Evolutionary conservation across 2,888 invertebrate species (phyloP).

Genomic region (Drosophila austrosaltans): DNA sequence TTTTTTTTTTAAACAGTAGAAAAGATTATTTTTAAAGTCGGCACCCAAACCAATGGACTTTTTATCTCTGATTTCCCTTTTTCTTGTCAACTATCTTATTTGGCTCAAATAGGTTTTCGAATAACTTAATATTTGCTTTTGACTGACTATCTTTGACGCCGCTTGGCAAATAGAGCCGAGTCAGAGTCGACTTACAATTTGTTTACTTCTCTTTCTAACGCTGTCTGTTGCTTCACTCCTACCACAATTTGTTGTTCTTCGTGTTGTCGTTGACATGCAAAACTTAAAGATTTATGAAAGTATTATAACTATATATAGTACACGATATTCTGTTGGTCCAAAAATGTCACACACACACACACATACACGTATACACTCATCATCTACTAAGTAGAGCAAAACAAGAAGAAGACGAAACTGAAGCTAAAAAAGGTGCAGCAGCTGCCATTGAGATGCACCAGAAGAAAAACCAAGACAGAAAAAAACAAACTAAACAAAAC

Average conservation of each 20-base stretch:
- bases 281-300: constrained; percentile 48
- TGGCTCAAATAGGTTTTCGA: constrained; percentile 32
- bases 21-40: neutral
- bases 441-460: constrained; percentile 35
- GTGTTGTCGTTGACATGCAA: constrained; percentile 40
- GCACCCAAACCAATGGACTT: neutral
- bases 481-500: neutral
- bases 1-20: neutral
- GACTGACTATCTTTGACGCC: constrained; percentile 24
- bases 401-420: constrained; percentile 27
- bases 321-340: constrained; percentile 20
- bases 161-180: constrained; percentile 35
- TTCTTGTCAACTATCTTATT: neutral
- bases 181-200: constrained; percentile 12
- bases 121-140: neutral
- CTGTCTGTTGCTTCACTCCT: neutral
- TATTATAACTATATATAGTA: constrained; percentile 33
- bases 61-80: neutral
- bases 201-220: neutral
- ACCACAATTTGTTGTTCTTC: neutral
- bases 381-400: constrained; percentile 33
- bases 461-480: neutral
- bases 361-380: neutral
- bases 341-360: constrained; percentile 18
- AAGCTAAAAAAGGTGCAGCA: constrained; percentile 35